A percentile compares a stretch with the other conserved stretches of the same genome.
These are phyloP conservation scores for Psittacus erithacus DNA, from an alignment of 2,113 vertebrate genomes.

Conservation along the genomic window DNA sequence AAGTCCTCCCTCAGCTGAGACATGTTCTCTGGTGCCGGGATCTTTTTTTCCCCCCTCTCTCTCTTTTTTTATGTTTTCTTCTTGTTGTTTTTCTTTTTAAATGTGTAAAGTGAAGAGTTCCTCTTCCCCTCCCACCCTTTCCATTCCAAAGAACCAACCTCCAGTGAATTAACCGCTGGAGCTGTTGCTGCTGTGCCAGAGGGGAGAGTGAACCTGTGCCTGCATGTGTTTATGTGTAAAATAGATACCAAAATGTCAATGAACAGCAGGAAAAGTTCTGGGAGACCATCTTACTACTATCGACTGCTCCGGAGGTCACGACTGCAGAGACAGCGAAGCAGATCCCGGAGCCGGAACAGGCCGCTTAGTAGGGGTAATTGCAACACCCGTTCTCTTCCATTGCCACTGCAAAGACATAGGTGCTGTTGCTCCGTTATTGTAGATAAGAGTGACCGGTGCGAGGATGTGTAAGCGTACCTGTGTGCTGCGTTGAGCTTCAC, in stretches of 20 bases:
- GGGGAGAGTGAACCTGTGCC: constrained; percentile 37
- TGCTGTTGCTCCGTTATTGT: background rate
- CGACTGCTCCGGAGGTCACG: constrained; percentile 91
- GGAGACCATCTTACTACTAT: constrained; percentile 94
- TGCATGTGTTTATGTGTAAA: constrained; percentile 57
- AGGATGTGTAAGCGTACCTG: background rate
- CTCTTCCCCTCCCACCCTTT: constrained; percentile 30
- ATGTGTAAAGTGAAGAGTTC: constrained; percentile 61
- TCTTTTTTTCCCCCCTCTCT: background rate
- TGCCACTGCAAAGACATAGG: background rate
- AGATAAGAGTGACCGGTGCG: background rate
- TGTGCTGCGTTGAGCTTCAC: background rate
- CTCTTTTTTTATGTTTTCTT: background rate
- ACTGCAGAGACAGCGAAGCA: constrained; percentile 93
- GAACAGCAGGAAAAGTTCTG: constrained; percentile 89
- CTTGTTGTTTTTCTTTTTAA: constrained; percentile 36
- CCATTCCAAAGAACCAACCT: constrained; percentile 47
- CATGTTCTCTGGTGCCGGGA: background rate
- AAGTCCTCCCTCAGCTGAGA: constrained; percentile 46
- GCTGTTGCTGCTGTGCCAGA: constrained; percentile 20
- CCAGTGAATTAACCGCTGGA: constrained; percentile 25
- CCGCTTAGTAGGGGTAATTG: constrained; percentile 87
- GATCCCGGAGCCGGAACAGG: constrained; percentile 92
- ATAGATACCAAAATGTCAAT: constrained; percentile 83
- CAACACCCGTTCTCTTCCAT: background rate